Conservation (phyloP, 2,113 vertebrate genomes). For the Spea multiplicata region DNA sequence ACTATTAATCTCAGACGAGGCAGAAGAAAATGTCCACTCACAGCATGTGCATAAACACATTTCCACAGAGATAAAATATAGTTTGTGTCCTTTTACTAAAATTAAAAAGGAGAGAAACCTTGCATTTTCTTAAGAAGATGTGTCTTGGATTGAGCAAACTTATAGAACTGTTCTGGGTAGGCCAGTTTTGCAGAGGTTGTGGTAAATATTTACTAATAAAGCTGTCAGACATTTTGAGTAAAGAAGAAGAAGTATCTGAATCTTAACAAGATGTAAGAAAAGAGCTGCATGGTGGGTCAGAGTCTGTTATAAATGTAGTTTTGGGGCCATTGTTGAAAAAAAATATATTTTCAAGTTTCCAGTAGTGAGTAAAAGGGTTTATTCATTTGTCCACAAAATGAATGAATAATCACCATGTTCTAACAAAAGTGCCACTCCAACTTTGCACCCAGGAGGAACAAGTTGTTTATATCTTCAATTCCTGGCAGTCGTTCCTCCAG, state of each 20-base stretch:
- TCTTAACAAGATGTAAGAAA: background rate
- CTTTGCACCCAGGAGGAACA: constrained; percentile 1
- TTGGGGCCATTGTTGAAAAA: constrained; percentile 17
- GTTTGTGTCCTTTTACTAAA: no score
- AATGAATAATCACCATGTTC: constrained; percentile 15
- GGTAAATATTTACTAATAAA: background rate
- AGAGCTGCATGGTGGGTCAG: background rate
- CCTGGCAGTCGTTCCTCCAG: constrained; percentile 2
- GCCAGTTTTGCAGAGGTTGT: no score
- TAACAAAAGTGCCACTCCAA: background rate
- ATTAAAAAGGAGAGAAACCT: no score
- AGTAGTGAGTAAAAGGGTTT: constrained; percentile 4
- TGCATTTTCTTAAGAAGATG: no score
- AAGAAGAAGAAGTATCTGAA: background rate
- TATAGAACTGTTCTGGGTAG: no score
- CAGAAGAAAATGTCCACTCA: constrained; percentile 9
- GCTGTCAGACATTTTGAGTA: background rate
- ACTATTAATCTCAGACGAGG: constrained; percentile 17
- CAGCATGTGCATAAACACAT: constrained; percentile 5
- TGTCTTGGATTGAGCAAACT: no score
- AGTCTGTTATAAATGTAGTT: constrained; percentile 1
- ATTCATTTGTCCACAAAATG: constrained; percentile 24
- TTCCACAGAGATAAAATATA: no score
- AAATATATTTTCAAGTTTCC: background rate
- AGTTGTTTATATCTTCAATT: constrained; percentile 17